Conservation (phyloP, 2,113 vertebrate species). For the Trogon surrucura region DNA sequence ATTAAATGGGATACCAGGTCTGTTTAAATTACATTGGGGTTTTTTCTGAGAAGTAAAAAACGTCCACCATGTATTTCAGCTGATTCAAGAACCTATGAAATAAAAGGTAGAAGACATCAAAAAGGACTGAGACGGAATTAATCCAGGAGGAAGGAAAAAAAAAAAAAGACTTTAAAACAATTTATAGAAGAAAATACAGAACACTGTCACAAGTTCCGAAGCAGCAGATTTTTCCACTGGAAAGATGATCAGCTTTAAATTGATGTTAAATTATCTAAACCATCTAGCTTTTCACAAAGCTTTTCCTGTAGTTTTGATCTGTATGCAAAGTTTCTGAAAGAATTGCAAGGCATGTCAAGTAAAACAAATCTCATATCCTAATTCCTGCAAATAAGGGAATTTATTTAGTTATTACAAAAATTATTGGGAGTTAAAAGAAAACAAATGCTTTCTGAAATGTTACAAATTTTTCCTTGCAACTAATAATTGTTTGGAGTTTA, state of each 20-base stretch:
- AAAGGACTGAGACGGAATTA: neutral
- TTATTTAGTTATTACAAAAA: neutral
- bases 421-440: neutral
- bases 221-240: neutral
- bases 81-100: neutral
- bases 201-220: neutral
- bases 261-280: neutral
- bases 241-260: neutral
- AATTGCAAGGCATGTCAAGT: neutral
- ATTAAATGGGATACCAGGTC: neutral
- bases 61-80: neutral
- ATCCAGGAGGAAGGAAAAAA: neutral
- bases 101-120: neutral
- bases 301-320: neutral
- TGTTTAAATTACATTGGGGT: neutral
- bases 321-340: neutral
- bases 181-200: neutral
- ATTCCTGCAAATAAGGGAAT: neutral
- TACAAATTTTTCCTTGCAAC: neutral
- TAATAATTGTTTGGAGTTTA: neutral
- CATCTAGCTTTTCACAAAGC: neutral
- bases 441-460: neutral
- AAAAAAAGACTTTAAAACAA: neutral
- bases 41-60: neutral
- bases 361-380: neutral